Base-by-base conservation (phyloP, 92 coral and sea anemone species). In the Parazoanthus darwini region DNA sequence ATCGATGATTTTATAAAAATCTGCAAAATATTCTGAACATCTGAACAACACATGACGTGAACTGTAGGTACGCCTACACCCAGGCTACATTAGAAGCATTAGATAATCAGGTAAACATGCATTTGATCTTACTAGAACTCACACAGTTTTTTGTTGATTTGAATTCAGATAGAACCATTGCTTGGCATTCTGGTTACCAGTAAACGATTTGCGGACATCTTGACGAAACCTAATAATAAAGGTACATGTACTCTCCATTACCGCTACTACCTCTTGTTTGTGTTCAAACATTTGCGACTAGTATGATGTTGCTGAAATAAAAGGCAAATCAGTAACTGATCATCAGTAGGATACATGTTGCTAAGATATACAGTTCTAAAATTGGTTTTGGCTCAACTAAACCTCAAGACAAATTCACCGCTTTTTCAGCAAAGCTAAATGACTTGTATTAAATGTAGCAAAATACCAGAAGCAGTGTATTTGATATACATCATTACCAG, bases 131-230 rank as follows among this genome's bases (percentile, higher is more conserved):
- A 42, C 68, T 71, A 5, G 63, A 35, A 23, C 37, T 10, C 2
- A 36, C 59, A 7, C 7, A 23, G 13, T 68, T 85, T 51, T 29
- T 65, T 73, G 38, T 58, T 80, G 77, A 67, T 67, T 67, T 13
- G 36, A 56, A 39, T n/a, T 74, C 74, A 96, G 99, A 93, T 95
- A 15, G 94, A 95, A 68, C 98, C 98, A 11, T 88, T 97, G 83
- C 90, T 97, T 6, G 85, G 90, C 83, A 87, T 95, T 42, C 91
- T 97, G 81, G 93, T 97, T 81, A 90, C 78, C 42, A 97, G 92
- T 80, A 97, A 89, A 83, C 44, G 90, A 10, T 95, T 97, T 91
- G 97, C 96, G 71, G 89, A 85, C 51, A 77, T 87, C 43, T 18
- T 92, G 56, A 95, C 98, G 25, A 94, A 84, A 33, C 54, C 90